Conservation (phyloP, 2,888 invertebrate species). For the Pristionchus exspectatus region DNA sequence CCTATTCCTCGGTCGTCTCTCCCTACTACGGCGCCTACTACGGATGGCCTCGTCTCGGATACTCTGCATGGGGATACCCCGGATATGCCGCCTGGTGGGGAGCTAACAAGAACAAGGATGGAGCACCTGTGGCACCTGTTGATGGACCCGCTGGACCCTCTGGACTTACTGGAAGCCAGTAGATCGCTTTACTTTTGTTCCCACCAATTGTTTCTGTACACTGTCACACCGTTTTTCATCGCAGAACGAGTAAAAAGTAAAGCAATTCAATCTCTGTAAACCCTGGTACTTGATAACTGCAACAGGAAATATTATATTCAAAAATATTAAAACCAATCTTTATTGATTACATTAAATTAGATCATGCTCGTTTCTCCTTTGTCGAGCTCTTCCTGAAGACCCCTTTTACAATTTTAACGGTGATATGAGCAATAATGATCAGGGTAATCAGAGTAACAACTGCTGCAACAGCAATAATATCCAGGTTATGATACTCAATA, state of each 20-base stretch:
- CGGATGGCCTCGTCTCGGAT: slow-evolving; percentile 16
- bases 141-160: not conserved
- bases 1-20: slow-evolving; percentile 19
- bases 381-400: not conserved
- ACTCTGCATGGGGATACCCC: slow-evolving; percentile 9
- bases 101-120: slow-evolving; percentile 10
- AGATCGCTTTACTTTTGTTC: not conserved
- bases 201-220: not conserved
- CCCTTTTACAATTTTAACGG: not conserved
- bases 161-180: not conserved
- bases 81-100: slow-evolving; percentile 31
- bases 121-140: not conserved
- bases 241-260: not conserved
- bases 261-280: not conserved
- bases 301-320: not conserved
- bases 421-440: not conserved
- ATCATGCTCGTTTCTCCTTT: not conserved
- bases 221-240: not conserved
- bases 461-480: not conserved
- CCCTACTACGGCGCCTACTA: slow-evolving; percentile 41
- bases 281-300: no score
- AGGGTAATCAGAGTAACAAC: not conserved
- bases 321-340: not conserved
- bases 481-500: slow-evolving; percentile 38
- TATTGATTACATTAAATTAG: not conserved